Base-by-base conservation (phyloP, 2,888 invertebrate genomes). In the Lycia hirtaria region DNA sequence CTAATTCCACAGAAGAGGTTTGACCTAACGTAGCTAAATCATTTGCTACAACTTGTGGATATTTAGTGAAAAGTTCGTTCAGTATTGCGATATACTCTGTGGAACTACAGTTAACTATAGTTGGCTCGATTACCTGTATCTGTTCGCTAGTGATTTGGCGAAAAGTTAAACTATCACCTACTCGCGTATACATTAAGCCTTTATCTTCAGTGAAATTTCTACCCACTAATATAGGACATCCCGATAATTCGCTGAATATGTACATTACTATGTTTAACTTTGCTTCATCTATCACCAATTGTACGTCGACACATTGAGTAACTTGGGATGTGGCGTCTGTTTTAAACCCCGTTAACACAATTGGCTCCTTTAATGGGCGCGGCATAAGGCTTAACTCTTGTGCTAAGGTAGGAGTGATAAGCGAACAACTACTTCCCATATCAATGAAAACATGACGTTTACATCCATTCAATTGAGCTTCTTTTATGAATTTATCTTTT, bases 1-100 rank as follows among this genome's bases (percentile, higher is more conserved):
- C 55, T 28, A 62, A 65, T 40, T 72, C 67, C n/a, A 40, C 33
- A 33, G 12, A 33, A 14, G 33, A 33, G 7, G 33, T 33, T 33
- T 33, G 12, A 15, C 33, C 33, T 7, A 33, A 5, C 1, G 12
- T 12, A 4, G 33, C 4, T 14, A 33, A 33, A 33, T 33, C 33
- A 4, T 33, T 12, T 5, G 33, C 12, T 12, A 33, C 3, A 6
- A 12, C 12, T 33, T 15, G 33, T 1, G 33, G 33, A 6, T 33
- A 15, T 5, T 33, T 33, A 3, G 33, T 5, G 4, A 33, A 33
- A 33, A 33, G 1, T 15, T 5, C 7, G 5, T 33, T 33, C 5
- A 33, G 7, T 4, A 6, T 14, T 3, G 1, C 12, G 3, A 12
- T 7, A 7, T 33, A 6, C 3, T 33, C 15, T 9, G 12, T 15